Percentiles rank a stretch among this genome's conserved stretches.
Evolutionary conservation across 2,888 invertebrate genomes (phyloP).

Genomic region (Peribatodes rhomboidaria): DNA sequence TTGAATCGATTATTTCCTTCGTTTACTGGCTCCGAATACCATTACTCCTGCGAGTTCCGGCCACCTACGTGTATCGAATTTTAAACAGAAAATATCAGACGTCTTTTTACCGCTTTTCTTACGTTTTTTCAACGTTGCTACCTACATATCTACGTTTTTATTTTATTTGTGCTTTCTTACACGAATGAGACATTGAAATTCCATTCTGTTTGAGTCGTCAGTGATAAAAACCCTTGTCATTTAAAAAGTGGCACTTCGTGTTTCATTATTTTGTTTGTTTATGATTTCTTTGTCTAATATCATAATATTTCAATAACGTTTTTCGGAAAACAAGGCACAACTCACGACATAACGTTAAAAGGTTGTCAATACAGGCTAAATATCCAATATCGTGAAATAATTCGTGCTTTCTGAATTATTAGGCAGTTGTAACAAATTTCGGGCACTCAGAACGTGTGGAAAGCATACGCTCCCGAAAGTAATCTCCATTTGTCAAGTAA

Average conservation of each 20-base stretch:
- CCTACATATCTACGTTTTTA: constrained; percentile 11
- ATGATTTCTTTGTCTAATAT: background rate
- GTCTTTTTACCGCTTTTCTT: constrained; percentile 22
- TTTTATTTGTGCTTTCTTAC: constrained; percentile 14
- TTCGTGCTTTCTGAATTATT: constrained; percentile 6
- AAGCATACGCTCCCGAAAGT: constrained; percentile 55
- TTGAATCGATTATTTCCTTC: constrained; percentile 54
- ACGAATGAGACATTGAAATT: constrained; percentile 16
- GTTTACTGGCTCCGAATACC: constrained; percentile 35
- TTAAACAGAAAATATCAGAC: constrained; percentile 51
- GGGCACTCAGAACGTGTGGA: constrained; percentile 40
- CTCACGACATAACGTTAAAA: background rate
- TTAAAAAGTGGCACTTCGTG: constrained; percentile 1
- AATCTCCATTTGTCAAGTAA: constrained; percentile 58
- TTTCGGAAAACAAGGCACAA: background rate
- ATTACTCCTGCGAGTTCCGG: constrained; percentile 35
- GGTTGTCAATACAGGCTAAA: background rate
- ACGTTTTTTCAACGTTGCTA: constrained; percentile 42
- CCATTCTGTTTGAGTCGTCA: constrained; percentile 17
- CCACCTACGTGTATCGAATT: constrained; percentile 51
- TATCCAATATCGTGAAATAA: background rate
- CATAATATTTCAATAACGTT: background rate
- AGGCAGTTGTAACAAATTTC: background rate
- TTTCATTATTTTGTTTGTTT: background rate
- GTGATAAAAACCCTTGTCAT: constrained; percentile 39